Evolutionary conservation across 2,113 vertebrate species (phyloP), one percentile per base, ranked within the genome.

Genomic region (Salvelinus namaycush): DNA sequence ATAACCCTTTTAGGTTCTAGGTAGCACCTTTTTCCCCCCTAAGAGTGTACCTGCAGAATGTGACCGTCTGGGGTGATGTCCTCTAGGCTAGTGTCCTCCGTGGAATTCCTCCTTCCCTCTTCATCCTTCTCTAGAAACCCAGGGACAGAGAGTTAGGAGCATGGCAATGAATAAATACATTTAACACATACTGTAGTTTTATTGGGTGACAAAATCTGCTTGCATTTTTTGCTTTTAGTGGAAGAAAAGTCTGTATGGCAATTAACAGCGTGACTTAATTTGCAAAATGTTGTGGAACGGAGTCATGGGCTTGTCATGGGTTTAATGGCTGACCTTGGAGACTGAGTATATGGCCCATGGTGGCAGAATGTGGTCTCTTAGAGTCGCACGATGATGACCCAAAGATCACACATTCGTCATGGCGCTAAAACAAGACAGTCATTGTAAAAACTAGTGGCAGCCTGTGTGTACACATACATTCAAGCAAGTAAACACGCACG

Each of bases 301-400:
- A 54, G 51, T 54, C 51, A 54, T 54, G 51, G 51, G 51, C 12
- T 18, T 96, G 94, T 54, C 51, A 54, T 54, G 51, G 60, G 6
- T 64, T 64, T 64, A 26, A 11, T 73, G 1, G 0, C 59, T 70
- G 88, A 98, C 96, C 95, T 96, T 94, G 62, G 96, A 93, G 16
- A 94, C 86, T 0, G 95, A 91, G 57, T 95, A 95, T 83, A 98
- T 97, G 80, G 94, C 94, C 75, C 96, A 95, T 0, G 97, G 96
- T 72, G 97, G 96, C 77, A 98, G 88, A 79, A 98, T 87, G 79
- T 98, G 97, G 76, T 97, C 96, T 71, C 81, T 94, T 74, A 97
- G 90, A 1, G 48, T 95, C 93, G 72, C 97, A 98, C 51, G 89
- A 70, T 0, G 86, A 80, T 11, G 93, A 78, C 39, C 94, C 80